Conservation (phyloP, 2,113 vertebrate genomes). For the Eublepharis macularius region DNA sequence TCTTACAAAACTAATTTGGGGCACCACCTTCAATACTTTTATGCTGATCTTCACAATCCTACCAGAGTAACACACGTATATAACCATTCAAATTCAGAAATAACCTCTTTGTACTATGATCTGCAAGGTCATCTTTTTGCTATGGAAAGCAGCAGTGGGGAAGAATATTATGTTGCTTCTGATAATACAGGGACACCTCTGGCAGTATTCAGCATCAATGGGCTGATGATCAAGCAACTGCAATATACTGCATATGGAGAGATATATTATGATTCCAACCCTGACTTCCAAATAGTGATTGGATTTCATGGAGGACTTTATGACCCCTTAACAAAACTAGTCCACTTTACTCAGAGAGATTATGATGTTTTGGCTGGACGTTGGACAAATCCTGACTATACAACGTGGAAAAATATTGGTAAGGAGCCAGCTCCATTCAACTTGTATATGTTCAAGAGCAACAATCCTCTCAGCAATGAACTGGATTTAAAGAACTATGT, state of each 20-base stretch:
- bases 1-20: conserved; percentile 95
- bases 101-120: conserved; percentile 96
- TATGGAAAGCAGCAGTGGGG: conserved; percentile 98
- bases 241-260: conserved; percentile 98
- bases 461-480: conserved; percentile 97
- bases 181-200: conserved; percentile 96
- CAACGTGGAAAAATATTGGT: conserved; percentile 95
- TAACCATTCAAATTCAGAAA: conserved; percentile 98
- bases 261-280: conserved; percentile 96
- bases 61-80: conserved; percentile 95
- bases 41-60: conserved; percentile 95
- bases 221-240: conserved; percentile 98
- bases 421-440: conserved; percentile 94
- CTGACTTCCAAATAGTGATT: conserved; percentile 95
- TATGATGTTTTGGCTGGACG: conserved; percentile 95
- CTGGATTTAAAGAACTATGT: conserved; percentile 97
- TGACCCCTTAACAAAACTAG: conserved; percentile 93
- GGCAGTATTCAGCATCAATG: conserved; percentile 97
- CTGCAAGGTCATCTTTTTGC: conserved; percentile 98
- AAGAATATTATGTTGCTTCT: conserved; percentile 96
- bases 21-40: conserved; percentile 97
- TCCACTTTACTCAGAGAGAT: conserved; percentile 97
- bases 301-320: conserved; percentile 98
- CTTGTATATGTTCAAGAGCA: conserved; percentile 99
- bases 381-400: conserved; percentile 97